Conservation (phyloP, 2,797 vertebrate species). For the Paramormyrops hopkinsi region DNA sequence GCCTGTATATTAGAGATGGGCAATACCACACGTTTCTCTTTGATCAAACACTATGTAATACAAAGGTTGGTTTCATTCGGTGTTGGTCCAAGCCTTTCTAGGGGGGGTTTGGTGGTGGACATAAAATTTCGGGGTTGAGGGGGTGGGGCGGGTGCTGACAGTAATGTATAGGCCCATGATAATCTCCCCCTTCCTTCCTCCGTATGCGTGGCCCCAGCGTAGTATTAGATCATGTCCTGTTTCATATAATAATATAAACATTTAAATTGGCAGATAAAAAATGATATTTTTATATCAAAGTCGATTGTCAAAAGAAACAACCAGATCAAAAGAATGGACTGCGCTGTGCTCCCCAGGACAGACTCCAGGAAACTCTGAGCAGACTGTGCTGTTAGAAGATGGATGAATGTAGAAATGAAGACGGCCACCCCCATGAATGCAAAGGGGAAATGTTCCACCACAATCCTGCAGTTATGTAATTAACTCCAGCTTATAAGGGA, state of each 20-base stretch:
- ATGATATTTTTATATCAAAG: not conserved
- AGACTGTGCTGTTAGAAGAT: not conserved
- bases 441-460: not conserved
- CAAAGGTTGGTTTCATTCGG: not conserved
- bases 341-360: not conserved
- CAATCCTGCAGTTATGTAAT: not conserved
- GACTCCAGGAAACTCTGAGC: not conserved
- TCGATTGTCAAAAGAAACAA: not conserved
- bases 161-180: not conserved
- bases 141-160: not conserved
- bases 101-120: not conserved
- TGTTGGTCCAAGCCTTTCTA: not conserved
- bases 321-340: not conserved
- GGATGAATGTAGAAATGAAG: not conserved
- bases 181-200: not conserved
- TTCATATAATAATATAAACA: not conserved
- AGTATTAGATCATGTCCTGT: not conserved
- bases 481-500: not conserved
- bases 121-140: not conserved
- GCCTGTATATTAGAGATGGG: not conserved
- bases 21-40: not conserved
- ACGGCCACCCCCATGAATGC: not conserved
- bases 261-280: not conserved
- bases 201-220: not conserved
- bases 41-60: not conserved